Conservation (phyloP, 2,113 vertebrate genomes). For the Synchiropus splendidus region DNA sequence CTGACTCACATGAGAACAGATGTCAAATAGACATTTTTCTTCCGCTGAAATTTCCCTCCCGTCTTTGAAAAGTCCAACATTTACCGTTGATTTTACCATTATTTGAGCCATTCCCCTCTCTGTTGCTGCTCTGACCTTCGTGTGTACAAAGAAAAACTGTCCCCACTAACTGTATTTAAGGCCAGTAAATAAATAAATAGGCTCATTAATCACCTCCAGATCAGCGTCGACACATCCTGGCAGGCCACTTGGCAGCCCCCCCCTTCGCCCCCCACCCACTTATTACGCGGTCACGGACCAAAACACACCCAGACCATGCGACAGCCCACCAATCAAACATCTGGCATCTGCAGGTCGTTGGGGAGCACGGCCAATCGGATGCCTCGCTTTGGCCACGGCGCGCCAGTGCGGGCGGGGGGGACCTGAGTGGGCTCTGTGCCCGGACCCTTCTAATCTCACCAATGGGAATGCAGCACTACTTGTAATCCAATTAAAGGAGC, state of each 20-base stretch:
- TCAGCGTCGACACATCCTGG: conserved; percentile 91
- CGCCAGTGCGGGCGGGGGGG: conserved; percentile 44
- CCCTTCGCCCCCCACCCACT: conserved; percentile 50
- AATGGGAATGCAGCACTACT: conserved; percentile 97
- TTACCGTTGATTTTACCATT: too few relatives aligned
- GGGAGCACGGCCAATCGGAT: conserved; percentile 85
- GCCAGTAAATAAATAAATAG: conserved; percentile 56
- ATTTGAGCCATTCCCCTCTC: too few relatives aligned
- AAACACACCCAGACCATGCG: conserved; percentile 83
- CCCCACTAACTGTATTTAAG: conserved; percentile 56
- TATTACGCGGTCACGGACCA: conserved; percentile 95
- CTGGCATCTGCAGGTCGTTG: conserved; percentile 91
- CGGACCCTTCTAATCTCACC: conserved; percentile 91
- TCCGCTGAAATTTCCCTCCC: background rate
- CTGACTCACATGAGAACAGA: too few relatives aligned
- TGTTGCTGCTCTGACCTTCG: conserved; percentile 36
- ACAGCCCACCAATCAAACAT: conserved; percentile 82
- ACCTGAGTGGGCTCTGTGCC: conserved; percentile 87
- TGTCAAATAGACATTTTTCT: too few relatives aligned
- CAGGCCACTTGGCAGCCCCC: conserved; percentile 85
- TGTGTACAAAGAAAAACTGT: conserved; percentile 39
- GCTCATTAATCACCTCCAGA: conserved; percentile 87
- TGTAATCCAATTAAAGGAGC: conserved; percentile 99
- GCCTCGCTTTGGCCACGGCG: conserved; percentile 70
- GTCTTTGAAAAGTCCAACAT: background rate